Evolutionary conservation across 2,797 vertebrate species (phyloP).

Genomic region (Orientallactaga sibirica): DNA sequence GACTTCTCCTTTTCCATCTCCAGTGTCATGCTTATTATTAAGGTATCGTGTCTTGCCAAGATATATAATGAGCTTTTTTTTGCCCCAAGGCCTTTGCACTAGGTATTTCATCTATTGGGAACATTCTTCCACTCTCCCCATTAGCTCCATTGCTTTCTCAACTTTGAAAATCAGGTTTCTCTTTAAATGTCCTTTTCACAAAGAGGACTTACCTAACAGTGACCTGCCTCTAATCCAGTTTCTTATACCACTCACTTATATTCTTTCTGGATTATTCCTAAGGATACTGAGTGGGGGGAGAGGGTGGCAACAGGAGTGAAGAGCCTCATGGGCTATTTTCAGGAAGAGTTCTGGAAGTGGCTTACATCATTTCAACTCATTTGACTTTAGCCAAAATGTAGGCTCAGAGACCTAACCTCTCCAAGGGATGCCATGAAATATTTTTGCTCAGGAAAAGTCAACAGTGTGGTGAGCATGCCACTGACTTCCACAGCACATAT

Average conservation of each 20-base stretch:
- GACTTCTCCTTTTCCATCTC: neutral
- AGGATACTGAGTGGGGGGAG: neutral
- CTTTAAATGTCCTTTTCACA: conserved; percentile 41
- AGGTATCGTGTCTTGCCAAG: neutral
- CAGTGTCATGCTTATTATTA: neutral
- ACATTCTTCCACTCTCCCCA: neutral
- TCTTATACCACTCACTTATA: neutral
- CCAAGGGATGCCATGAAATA: neutral
- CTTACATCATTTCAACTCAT: neutral
- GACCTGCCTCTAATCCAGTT: neutral
- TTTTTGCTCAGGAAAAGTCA: conserved; percentile 10
- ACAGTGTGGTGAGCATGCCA: neutral
- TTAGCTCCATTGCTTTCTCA: conserved; percentile 1
- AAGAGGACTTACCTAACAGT: conserved; percentile 17
- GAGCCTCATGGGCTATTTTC: neutral
- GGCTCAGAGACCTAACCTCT: conserved; percentile 10
- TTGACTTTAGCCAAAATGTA: conserved; percentile 5
- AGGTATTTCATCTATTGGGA: neutral
- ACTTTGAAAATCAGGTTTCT: conserved; percentile 15
- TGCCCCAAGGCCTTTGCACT: neutral
- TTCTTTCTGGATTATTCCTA: neutral
- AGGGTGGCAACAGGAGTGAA: neutral
- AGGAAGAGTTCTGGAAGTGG: neutral
- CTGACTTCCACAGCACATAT: neutral
- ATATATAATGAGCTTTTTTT: neutral